These are phyloP conservation scores for Drosophila meridiana DNA, from an alignment of 2,888 invertebrate genomes.

Conservation along the genomic window DNA sequence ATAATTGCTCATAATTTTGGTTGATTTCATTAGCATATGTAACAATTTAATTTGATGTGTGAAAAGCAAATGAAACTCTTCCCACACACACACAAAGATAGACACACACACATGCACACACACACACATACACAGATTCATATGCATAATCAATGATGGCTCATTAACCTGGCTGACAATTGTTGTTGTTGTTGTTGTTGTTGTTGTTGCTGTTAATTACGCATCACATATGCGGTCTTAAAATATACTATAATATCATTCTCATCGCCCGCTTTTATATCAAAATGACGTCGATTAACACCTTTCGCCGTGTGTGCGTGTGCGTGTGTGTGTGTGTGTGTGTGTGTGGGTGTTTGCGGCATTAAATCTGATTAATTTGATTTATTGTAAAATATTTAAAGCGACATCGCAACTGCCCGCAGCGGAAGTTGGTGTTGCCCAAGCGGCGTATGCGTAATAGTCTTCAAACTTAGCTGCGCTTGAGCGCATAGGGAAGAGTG, in stretches of 20 bases:
- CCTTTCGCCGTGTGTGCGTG: constrained; percentile 39
- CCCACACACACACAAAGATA: constrained; percentile 16
- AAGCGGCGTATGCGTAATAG: constrained; percentile 60
- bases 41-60: constrained; percentile 75
- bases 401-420: constrained; percentile 40
- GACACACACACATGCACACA: constrained; percentile 33
- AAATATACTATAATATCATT: constrained; percentile 74
- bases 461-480: background rate
- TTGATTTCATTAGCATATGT: constrained; percentile 79
- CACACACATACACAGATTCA: constrained; percentile 36
- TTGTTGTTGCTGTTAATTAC: constrained; percentile 72
- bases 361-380: constrained; percentile 72
- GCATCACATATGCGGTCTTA: constrained; percentile 67
- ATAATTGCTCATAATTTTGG: constrained; percentile 78
- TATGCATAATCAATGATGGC: constrained; percentile 79
- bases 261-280: constrained; percentile 72
- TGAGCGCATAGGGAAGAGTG: too few relatives aligned
- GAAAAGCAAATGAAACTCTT: constrained; percentile 50
- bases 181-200: constrained; percentile 62
- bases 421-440: constrained; percentile 48
- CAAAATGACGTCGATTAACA: constrained; percentile 77
- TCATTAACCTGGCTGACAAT: constrained; percentile 72
- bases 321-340: constrained; percentile 16
- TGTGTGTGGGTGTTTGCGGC: constrained; percentile 11
- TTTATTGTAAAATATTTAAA: constrained; percentile 75